phyloP scores from a whole-genome alignment of 2,797 vertebrate genomes.

The Scyliorhinus canicula region DNA sequence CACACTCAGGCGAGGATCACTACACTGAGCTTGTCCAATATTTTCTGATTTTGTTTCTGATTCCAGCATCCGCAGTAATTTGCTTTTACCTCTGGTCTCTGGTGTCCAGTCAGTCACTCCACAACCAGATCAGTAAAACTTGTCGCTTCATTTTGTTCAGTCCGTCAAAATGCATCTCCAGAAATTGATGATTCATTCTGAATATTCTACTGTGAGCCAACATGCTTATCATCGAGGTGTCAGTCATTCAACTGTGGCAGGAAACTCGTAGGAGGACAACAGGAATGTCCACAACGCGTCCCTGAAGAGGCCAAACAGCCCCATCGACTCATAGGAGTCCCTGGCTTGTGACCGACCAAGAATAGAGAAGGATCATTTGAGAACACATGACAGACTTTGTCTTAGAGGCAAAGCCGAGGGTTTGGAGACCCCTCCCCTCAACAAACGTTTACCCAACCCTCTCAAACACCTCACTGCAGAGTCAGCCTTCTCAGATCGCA shows the following conservation, averaged over 20 bases:
- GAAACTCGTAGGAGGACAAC: too few species aligned
- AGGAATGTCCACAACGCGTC: not conserved
- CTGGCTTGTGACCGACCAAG: too few species aligned
- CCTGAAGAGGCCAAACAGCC: not conserved
- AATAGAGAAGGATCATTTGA: not conserved
- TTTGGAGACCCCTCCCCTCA: not conserved
- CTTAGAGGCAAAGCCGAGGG: not conserved
- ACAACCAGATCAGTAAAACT: not conserved
- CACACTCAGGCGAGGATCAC: too few species aligned
- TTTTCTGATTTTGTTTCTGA: too few species aligned
- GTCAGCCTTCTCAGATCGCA: not conserved
- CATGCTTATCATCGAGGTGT: not conserved
- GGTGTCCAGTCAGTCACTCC: not conserved
- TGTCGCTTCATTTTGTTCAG: not conserved
- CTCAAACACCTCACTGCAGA: not conserved
- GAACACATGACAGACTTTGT: not conserved
- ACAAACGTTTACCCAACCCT: not conserved
- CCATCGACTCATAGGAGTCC: too few species aligned
- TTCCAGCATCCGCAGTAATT: too few species aligned
- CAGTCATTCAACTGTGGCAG: not conserved
- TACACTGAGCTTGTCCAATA: too few species aligned
- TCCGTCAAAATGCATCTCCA: not conserved
- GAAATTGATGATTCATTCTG: not conserved
- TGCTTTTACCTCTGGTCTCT: too few species aligned
- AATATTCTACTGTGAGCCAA: not conserved